Conservation (phyloP, 2,888 invertebrate genomes). For the Cataglyphis rosenhaueri region DNA sequence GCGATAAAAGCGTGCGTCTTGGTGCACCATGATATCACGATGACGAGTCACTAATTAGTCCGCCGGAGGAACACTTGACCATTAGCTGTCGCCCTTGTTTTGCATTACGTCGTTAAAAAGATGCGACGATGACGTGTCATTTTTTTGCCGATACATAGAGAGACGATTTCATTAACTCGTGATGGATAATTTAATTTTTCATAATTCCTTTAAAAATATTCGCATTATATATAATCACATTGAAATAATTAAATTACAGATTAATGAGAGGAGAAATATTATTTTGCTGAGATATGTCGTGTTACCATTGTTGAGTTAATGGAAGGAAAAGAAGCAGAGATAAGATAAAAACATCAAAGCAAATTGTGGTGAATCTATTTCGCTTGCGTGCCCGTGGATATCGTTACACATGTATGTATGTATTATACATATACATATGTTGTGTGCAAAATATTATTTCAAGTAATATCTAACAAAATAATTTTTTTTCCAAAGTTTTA, state of each 20-base stretch:
- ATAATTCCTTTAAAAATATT: too few relatives aligned
- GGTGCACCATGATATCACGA: constrained; percentile 2
- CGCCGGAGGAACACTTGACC: neutral
- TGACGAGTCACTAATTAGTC: constrained; percentile 38
- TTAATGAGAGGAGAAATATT: neutral
- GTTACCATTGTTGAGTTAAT: neutral
- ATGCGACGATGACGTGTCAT: constrained; percentile 2
- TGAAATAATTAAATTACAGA: neutral
- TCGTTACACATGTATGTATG: neutral
- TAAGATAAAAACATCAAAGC: neutral
- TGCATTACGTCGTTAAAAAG: constrained; percentile 12
- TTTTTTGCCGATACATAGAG: neutral
- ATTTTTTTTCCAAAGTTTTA: neutral
- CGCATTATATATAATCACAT: neutral
- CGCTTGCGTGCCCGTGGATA: neutral
- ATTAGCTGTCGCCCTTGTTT: constrained; percentile 14
- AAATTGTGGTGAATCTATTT: neutral
- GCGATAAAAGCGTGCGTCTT: constrained; percentile 25
- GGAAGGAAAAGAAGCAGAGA: neutral
- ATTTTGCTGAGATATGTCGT: neutral
- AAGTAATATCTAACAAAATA: neutral
- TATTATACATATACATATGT: neutral
- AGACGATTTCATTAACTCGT: neutral
- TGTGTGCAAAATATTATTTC: neutral
- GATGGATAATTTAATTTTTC: neutral